These are phyloP conservation scores for Diplazon laetatorius DNA, from an alignment of 2,888 invertebrate species.

Conservation along the genomic window DNA sequence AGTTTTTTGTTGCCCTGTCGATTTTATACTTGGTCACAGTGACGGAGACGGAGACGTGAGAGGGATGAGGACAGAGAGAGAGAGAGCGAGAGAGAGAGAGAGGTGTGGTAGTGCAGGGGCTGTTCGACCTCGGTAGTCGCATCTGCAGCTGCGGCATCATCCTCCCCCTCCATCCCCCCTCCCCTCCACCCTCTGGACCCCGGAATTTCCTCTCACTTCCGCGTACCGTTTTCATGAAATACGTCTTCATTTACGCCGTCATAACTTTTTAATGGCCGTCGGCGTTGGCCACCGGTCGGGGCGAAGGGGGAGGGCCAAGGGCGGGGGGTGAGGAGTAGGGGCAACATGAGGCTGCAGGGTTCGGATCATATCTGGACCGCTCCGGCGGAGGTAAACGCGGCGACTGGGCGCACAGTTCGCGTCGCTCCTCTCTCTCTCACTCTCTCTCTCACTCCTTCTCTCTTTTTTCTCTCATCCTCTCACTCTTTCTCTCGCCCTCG, in stretches of 20 bases:
- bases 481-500: not conserved
- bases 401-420: slow-evolving; percentile 29
- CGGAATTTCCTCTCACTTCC: slow-evolving; percentile 39
- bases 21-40: slow-evolving; percentile 60
- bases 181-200: not conserved
- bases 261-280: slow-evolving; percentile 76
- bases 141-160: slow-evolving; percentile 15
- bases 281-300: slow-evolving; percentile 60
- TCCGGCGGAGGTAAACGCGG: slow-evolving; percentile 59
- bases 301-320: too few relatives aligned
- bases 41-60: not conserved
- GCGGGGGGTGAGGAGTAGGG: too few relatives aligned
- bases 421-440: slow-evolving; percentile 32
- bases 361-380: slow-evolving; percentile 51
- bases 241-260: slow-evolving; percentile 74
- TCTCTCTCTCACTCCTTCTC: not conserved
- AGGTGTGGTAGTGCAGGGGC: too few relatives aligned
- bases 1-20: slow-evolving; percentile 48
- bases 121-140: not conserved
- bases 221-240: slow-evolving; percentile 65
- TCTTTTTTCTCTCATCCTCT: slow-evolving; percentile 11
- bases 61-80: slow-evolving; percentile 2
- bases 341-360: not conserved
- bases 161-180: slow-evolving; percentile 1
- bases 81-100: not conserved